Evolutionary conservation across 2,797 vertebrate genomes (phyloP), one percentile per base, ranked within the genome.

Genomic region (Glossophaga mutica): DNA sequence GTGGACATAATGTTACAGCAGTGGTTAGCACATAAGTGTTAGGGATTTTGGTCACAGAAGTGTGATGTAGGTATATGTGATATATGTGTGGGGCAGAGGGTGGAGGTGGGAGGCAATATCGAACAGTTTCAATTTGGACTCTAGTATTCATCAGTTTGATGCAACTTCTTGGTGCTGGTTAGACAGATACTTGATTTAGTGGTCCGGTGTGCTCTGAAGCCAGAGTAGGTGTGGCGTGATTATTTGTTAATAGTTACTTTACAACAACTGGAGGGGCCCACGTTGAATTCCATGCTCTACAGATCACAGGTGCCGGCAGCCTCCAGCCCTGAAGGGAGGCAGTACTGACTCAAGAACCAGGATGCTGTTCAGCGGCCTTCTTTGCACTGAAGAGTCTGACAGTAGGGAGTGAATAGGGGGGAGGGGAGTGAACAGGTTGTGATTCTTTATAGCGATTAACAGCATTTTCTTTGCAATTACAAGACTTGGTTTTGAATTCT

Each of bases 191-290:
- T 87, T 91, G 65, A 85, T 85, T 85, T 78, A 73, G 73, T 70
- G 81, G 39, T 93, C 68, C 90, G 62, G 6, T 77, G 67, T 90
- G 52, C 93, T 84, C 89, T 87, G 44, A 94, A 94, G 94, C 44
- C 37, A 37, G 19, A 67, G 19, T 76, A 81, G 46, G 8, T 87
- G 16, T 59, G 34, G 32, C 21, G 0, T 71, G 22, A 39, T 87
- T 65, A 62, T 83, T 85, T 91, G 76, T 84, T 93, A 94, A 44
- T 94, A 39, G 7, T 82, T 90, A 37, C 73, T 50, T 94, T 86
- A 78, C 18, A 26, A 16, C 18, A 92, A 71, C 67, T 82, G 29
- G 26, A 88, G 94, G 83, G 67, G 16, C 76, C n/a, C 48, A 74
- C 73, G 39, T 65, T 91, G 59, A 48, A 94, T 39, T 96, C 16